Base-by-base conservation (phyloP, 2,113 vertebrate species). In the Oncorhynchus gorbuscha region DNA sequence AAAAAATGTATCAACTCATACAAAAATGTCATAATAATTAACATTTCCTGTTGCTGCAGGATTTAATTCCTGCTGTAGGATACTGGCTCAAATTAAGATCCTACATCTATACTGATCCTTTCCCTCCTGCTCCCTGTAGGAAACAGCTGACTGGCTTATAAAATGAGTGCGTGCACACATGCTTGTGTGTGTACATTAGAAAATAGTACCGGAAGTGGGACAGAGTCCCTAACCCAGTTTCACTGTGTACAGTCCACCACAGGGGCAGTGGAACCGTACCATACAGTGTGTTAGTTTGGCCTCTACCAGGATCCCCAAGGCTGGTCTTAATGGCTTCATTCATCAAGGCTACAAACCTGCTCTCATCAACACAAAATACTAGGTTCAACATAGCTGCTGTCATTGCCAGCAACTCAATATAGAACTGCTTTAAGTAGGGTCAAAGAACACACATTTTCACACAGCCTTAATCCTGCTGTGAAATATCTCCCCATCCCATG, bases 241-340 rank as follows among this genome's bases (percentile, higher is more conserved):
- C 24, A 4, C 4, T 59, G 49, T 11, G 64, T n/a, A 80, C 70
- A 39, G 39, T 75, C 51, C 6, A 22, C 22, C 55, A 76, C 76
- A 70, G 71, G 70, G 69, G 20, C 26, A 26, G 61, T 32, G 62
- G 12, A 77, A 61, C 28, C 64, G 35, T 26, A 81, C 62, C 55
- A 30, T 24, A 71, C 35, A 35, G 1, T 35, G 32, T 35, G 73
- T 71, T 0, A 0, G 61, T 13, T 0, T 75, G 74, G 80, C 78
- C 78, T 81, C 80, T 39, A 45, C 30, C 22, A 51, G 66, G 45
- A 62, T 71, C 73, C 73, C 73, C 14, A 22, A 81, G 80, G 79
- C 75, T 74, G 65, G 26, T 14, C 18, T 28, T 81, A 76, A 85
- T 72, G 51, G 66, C 74, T 79, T 32, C n/a, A 68, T 86, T 83